These are phyloP conservation scores for Andrena cerasifolii DNA, from an alignment of 1,140 invertebrate genomes.

Conservation along the genomic window DNA sequence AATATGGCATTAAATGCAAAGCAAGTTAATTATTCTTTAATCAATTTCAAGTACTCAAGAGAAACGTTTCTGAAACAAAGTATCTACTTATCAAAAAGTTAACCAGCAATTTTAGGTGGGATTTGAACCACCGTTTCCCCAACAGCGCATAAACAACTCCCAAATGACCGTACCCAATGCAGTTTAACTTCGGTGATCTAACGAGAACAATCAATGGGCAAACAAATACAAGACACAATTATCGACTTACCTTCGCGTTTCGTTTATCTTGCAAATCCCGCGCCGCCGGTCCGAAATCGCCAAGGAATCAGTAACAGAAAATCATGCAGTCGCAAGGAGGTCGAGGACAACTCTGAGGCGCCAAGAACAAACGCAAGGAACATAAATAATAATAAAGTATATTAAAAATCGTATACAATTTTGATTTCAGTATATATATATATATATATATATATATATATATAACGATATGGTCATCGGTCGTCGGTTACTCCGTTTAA, in stretches of 20 bases:
- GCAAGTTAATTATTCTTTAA: too few species aligned
- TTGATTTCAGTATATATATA: conserved; percentile 71
- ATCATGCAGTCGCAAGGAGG: background rate
- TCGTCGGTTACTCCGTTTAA: conserved; percentile 69
- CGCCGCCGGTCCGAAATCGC: background rate
- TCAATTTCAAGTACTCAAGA: too few species aligned
- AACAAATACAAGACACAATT: too few species aligned
- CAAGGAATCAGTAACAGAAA: background rate
- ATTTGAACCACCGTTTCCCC: too few species aligned
- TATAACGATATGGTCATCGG: conserved; percentile 50
- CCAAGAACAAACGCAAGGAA: conserved; percentile 55
- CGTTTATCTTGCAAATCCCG: background rate
- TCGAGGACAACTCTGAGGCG: background rate
- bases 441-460: conserved; percentile 41
- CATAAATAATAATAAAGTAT: conserved; percentile 81
- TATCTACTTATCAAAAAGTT: too few species aligned
- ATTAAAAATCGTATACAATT: conserved; percentile 82
- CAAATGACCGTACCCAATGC: too few species aligned
- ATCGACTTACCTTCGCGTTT: background rate
- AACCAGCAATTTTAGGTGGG: too few species aligned
- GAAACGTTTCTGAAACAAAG: too few species aligned
- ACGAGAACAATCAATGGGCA: too few species aligned
- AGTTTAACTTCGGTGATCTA: too few species aligned
- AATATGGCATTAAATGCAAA: too few species aligned
- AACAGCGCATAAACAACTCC: too few species aligned